phyloP scores from a whole-genome alignment of 1,140 invertebrate genomes.

The Branchinecta lynchi region DNA sequence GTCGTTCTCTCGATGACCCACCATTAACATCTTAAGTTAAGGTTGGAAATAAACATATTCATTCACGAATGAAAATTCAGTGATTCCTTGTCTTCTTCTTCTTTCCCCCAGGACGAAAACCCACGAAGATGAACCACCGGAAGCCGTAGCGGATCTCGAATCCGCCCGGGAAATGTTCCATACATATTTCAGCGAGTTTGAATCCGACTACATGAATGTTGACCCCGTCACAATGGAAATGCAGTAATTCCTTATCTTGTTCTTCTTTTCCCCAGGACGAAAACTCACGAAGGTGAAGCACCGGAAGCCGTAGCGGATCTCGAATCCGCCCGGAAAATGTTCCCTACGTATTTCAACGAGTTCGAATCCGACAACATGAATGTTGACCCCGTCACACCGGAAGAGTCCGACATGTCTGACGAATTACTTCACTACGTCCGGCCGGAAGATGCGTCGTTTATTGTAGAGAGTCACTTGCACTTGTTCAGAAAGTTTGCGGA shows the following conservation, averaged over 20 bases:
- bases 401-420: conserved; percentile 4
- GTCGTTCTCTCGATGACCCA: no score
- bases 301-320: conserved; percentile 14
- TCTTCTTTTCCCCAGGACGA: conserved; percentile 8
- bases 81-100: no score
- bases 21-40: no score
- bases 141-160: conserved; percentile 15
- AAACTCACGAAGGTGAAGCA: conserved; percentile 17
- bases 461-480: conserved; percentile 13
- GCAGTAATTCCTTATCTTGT: no score
- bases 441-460: conserved; percentile 5
- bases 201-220: conserved; percentile 4
- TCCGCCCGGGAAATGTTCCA: conserved; percentile 17
- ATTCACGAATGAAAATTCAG: no score
- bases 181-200: conserved; percentile 17
- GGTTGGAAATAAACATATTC: no score
- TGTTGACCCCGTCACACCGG: background rate
- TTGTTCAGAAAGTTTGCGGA: conserved; percentile 10
- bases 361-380: conserved; percentile 14
- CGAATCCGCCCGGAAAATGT: conserved; percentile 16
- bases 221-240: background rate
- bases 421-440: background rate
- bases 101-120: conserved; percentile 10
- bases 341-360: conserved; percentile 18
- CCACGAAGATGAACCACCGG: conserved; percentile 15